Base-by-base conservation (phyloP, 2,888 invertebrate species). In the Lasius platythorax region DNA sequence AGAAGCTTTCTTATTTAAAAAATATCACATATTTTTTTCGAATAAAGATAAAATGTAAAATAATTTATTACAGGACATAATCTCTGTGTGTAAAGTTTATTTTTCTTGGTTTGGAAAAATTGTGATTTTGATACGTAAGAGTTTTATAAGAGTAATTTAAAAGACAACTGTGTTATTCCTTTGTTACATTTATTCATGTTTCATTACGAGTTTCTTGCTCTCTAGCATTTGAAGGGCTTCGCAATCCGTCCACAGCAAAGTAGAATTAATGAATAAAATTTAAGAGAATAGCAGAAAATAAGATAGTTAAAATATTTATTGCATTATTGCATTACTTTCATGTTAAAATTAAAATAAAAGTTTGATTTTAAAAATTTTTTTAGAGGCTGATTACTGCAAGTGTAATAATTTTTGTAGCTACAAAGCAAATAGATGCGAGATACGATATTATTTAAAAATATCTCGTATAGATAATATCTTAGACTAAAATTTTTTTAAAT, bases 301-400 rank as follows among this genome's bases (percentile, higher is more conserved):
- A 50, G 61, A 70, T 70, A 70, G 70, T 68, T 56, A 37, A 58
- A 30, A n/a, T 67, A 18, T 78, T 40, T 43, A 43, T 78, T 43
- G 43, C 15, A 28, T 46, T 3, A 23, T 23, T 23, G 23, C 23
- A 23, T 3, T 15, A 46, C 23, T 2, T 11, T 66, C 12, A 43
- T n/a, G 66, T 12, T 56, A 4, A 23, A n/a, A 67, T 78, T 15
- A 28, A 79, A 12, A 23, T 23, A 28, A 37, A 70, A 70, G 5
- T 50, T 70, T 1, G 70, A 70, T 53, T 33, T 15, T 4, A 33
- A 11, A 9, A 1, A 50, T 11, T 33, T 1, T 67, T n/a, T 63
- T 33, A n/a, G 1, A 15, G 23, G 12, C 12, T 12, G 23, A 37
- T 53, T 50, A 40, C 11, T 12, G n/a, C 18, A 11, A 64, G 5